Evolutionary conservation across 2,113 vertebrate species (phyloP), one percentile per base, ranked within the genome.

Genomic region (Psophia crepitans): DNA sequence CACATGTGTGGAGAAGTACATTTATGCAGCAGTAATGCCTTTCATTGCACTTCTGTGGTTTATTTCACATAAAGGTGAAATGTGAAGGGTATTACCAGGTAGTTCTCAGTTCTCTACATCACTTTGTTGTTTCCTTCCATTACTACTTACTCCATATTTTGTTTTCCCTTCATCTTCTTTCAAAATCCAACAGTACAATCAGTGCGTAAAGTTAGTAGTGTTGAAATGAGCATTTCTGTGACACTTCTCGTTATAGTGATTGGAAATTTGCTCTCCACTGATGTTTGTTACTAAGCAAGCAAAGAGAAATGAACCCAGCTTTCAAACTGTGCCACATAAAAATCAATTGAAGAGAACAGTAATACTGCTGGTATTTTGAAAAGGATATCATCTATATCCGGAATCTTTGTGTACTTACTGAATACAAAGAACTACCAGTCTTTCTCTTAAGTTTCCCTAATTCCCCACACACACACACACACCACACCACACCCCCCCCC

Each of bases 11-110:
- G 80, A 79, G 35, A 69, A 91, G 44, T 58, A 61, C 5, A 77
- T 70, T 92, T 83, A 70, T 69, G 68, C 43, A 76, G 60, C 53
- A 63, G 19, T 91, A 94, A 94, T 41, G 17, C 92, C 75, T 92
- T 93, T 69, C 87, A 69, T 92, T 73, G 87, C 24, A 41, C 41
- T 95, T 89, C 76, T 89, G 48, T 70, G 74, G 69, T 96, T 92
- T 97, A 93, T 87, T 97, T 95, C 95, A 94, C 93, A 93, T 84
- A 94, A 96, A 97, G 75, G 56, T 71, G 69, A 96, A 96, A 90
- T 78, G 39, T 83, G 85, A 91, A 84, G 76, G 39, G 75, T 81
- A 84, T 87, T 87, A 96, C 21, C 16, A 94, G 30, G 44, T 75
- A 90, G 78, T 68, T 69, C 10, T 96, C 90, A 90, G 24, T 95